phyloP scores from a whole-genome alignment of 1,140 invertebrate genomes.

The Colletes latitarsis region DNA sequence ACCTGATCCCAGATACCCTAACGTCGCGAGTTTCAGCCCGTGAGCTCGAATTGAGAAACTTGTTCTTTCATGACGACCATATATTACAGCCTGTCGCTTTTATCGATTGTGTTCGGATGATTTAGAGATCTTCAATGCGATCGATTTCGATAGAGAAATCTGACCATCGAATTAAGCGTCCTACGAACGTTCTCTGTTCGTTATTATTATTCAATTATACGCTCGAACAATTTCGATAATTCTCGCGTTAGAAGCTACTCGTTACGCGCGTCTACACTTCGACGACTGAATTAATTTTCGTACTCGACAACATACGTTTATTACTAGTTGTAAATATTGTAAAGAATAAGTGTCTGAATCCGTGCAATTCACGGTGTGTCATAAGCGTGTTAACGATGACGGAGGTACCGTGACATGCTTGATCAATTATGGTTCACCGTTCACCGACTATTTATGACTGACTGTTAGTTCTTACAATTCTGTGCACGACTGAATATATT shows the following conservation, averaged over 20 bases:
- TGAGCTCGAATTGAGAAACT: slow-evolving; percentile 29
- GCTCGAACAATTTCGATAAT: neutral
- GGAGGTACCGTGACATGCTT: no score
- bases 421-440: no score
- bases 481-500: no score
- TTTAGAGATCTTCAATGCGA: neutral
- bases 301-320: no score
- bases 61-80: slow-evolving; percentile 27
- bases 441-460: no score
- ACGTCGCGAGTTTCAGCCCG: slow-evolving; percentile 1
- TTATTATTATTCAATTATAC: neutral
- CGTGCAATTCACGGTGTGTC: no score
- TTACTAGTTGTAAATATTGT: no score
- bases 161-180: neutral
- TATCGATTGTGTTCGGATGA: slow-evolving; percentile 25
- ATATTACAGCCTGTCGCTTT: slow-evolving; percentile 21
- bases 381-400: no score
- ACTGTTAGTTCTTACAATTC: no score
- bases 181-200: neutral
- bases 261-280: no score
- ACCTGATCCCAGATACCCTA: slow-evolving; percentile 15
- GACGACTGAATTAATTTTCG: no score
- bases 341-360: no score
- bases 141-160: slow-evolving; percentile 9
- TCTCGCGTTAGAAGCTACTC: neutral